Base-by-base conservation (phyloP, 1,140 invertebrate species). In the Drosophila dunni region DNA sequence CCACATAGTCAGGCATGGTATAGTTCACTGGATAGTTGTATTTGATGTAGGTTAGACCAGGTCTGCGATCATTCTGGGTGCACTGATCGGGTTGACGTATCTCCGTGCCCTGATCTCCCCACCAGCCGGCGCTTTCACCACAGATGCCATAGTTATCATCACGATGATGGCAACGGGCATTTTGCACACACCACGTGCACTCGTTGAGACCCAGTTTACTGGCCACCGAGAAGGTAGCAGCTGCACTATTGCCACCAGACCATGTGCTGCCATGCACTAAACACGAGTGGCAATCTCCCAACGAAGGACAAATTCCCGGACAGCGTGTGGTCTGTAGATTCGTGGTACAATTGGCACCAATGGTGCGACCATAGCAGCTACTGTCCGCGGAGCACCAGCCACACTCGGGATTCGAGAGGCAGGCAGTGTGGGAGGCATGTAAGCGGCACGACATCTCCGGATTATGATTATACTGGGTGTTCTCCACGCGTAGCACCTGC, bases 171-270 rank as follows among this genome's bases (percentile, higher is more conserved):
- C 97, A 98, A n/a, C 95, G 93, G 0, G 97, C 97, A 86, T 97
- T 97, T 91, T 98, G 97, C 0, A 98, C 97, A 92, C 97, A 98
- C 97, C 97, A 98, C 17, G 95, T 96, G 92, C 97, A 98, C 57
- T 97, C 95, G 42, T 96, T 95, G 2, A 96, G 92, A 4, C 94
- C 95, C 38, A 97, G 91, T 81, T 96, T 96, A 73, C 95, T 95
- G 24, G 96, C 96, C 17, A 97, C 95, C 0, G 96, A 97, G 17
- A 92, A 94, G 65, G 93, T 92, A 1, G 69, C 91, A 3, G 92
- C 61, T 2, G 62, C 62, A 34, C 38, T 89, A 38, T 93, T 93
- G 24, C 91, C 93, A 8, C 67, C 33, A 0, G 60, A 56, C 89
- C 91, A 92, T 1, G 74, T 70, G 1, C 81, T 90, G 8, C 95